Evolutionary conservation across 2,113 vertebrate species (phyloP).

Genomic region (Albula goreensis): DNA sequence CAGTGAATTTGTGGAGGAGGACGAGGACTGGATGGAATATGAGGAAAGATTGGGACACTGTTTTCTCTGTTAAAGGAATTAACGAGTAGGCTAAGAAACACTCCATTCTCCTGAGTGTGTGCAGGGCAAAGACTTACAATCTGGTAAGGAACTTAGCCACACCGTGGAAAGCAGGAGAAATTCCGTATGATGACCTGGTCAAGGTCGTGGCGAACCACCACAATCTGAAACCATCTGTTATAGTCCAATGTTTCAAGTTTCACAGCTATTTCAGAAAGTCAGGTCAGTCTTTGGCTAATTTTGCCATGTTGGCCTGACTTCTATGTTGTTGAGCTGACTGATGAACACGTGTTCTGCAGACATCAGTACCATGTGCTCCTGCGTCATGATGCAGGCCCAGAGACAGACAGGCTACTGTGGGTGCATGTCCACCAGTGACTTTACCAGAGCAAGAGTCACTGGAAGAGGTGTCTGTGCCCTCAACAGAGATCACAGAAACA

Average conservation of each 20-base stretch:
- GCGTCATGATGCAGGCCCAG: too few relatives aligned
- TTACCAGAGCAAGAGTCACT: too few relatives aligned
- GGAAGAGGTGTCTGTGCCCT: too few relatives aligned
- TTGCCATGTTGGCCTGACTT: background rate
- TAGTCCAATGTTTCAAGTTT: slow-evolving; percentile 20
- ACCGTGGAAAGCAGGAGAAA: background rate
- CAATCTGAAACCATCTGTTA: slow-evolving; percentile 12
- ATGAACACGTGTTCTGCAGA: too few relatives aligned
- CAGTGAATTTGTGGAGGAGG: slow-evolving; percentile 16
- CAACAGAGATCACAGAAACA: too few relatives aligned
- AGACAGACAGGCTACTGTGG: too few relatives aligned
- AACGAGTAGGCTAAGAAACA: background rate
- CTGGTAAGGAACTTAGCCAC: background rate
- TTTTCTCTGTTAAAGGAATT: slow-evolving; percentile 19
- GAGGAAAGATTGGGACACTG: slow-evolving; percentile 34
- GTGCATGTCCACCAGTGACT: too few relatives aligned
- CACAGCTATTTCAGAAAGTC: slow-evolving; percentile 20
- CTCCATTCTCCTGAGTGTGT: slow-evolving; percentile 27
- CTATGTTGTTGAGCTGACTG: too few relatives aligned
- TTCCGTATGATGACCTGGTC: slow-evolving; percentile 7
- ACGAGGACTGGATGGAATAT: slow-evolving; percentile 25
- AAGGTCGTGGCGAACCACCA: background rate
- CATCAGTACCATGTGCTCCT: too few relatives aligned
- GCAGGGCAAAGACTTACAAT: slow-evolving; percentile 23
- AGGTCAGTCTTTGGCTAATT: slow-evolving; percentile 20